Conservation (phyloP, 35 echinoderm and acorn worm species). For the Anneissia japonica region DNA sequence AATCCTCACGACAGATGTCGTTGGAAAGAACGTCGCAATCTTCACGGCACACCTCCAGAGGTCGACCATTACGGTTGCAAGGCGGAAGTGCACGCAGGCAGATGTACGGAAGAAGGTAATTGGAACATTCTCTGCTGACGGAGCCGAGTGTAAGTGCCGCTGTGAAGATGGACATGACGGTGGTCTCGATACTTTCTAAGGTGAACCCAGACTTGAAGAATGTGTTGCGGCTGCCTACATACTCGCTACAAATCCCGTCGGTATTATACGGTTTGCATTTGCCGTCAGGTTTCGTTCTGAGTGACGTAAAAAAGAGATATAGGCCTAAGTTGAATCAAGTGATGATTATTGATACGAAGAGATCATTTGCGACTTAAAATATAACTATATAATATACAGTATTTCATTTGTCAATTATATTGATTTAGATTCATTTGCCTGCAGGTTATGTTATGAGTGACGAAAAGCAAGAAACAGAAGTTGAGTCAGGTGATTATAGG, state of each 20-base stretch:
- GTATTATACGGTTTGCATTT: neutral
- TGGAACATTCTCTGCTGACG: neutral
- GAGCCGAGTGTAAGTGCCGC: neutral
- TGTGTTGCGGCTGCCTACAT: neutral
- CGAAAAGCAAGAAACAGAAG: too few relatives aligned
- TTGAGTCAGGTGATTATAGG: too few relatives aligned
- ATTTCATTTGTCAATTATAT: too few relatives aligned
- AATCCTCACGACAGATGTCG: neutral
- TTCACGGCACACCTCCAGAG: neutral
- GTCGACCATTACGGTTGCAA: neutral
- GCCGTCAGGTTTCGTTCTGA: neutral
- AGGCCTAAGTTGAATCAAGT: too few relatives aligned
- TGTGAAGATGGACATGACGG: neutral
- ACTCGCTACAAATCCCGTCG: neutral
- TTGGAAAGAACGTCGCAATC: neutral
- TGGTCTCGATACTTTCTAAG: neutral
- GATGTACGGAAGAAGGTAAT: neutral
- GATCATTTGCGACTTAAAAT: too few relatives aligned
- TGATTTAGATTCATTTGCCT: too few relatives aligned
- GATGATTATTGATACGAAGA: too few relatives aligned
- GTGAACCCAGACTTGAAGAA: neutral
- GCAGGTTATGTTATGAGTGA: too few relatives aligned
- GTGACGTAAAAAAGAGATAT: neutral
- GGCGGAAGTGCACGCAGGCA: neutral
- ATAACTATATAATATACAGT: too few relatives aligned